These are phyloP conservation scores for Neodontobutis hainanensis DNA, from an alignment of 2,113 vertebrate genomes.

Conservation along the genomic window DNA sequence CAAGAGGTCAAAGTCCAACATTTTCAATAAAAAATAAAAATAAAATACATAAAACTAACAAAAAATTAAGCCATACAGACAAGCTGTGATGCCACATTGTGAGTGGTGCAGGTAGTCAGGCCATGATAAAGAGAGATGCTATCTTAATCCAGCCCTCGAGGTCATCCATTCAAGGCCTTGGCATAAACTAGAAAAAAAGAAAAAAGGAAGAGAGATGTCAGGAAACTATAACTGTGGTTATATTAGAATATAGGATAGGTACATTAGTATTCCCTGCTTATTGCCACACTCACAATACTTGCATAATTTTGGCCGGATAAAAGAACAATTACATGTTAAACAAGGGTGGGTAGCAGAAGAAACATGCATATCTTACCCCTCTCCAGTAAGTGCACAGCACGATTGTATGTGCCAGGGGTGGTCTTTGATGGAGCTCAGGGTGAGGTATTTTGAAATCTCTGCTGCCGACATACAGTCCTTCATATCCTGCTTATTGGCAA, in stretches of 20 bases:
- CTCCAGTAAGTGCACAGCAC: constrained; percentile 96
- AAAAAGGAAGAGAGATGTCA: too few relatives aligned
- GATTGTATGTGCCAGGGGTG: constrained; percentile 99
- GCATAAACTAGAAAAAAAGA: constrained; percentile 83
- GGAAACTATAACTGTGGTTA: too few relatives aligned
- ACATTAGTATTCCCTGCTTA: too few relatives aligned
- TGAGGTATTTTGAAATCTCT: constrained; percentile 97
- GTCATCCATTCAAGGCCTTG: constrained; percentile 99
- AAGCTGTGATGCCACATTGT: constrained; percentile 35
- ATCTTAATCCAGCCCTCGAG: constrained; percentile 76
- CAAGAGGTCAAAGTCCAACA: constrained; percentile 34
- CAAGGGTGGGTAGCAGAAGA: background rate
- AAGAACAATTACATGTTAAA: too few relatives aligned
- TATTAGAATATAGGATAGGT: too few relatives aligned
- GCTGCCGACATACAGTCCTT: constrained; percentile 97
- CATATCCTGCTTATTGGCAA: constrained; percentile 99
- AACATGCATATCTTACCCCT: constrained; percentile 83
- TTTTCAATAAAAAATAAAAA: constrained; percentile 24
- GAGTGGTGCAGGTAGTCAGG: constrained; percentile 49
- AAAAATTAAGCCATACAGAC: constrained; percentile 23
- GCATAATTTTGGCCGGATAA: too few relatives aligned
- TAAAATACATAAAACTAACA: background rate
- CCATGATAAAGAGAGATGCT: constrained; percentile 48
- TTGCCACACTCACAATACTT: too few relatives aligned
- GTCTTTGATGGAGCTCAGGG: constrained; percentile 96